Conservation (phyloP, 1,140 invertebrate species). For the Odontomachus brunneus region DNA sequence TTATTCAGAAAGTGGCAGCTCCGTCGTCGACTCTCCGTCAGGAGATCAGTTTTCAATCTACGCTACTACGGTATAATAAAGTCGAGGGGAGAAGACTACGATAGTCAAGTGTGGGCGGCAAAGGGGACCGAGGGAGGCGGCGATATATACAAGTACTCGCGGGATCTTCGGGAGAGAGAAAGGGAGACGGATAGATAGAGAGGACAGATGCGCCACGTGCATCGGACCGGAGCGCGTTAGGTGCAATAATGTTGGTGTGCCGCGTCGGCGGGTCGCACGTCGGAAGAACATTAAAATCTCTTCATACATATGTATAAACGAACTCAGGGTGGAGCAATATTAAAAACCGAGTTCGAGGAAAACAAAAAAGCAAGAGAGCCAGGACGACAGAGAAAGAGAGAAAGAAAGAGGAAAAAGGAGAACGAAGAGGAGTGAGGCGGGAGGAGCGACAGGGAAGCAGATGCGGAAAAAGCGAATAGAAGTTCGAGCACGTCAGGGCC, state of each 20-base stretch:
- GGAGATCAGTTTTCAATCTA: conserved; percentile 44
- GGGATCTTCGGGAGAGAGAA: conserved; percentile 34
- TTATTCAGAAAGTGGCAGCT: conserved; percentile 47
- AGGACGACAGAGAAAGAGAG: background rate
- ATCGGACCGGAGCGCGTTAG: conserved; percentile 62
- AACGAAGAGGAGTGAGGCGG: background rate
- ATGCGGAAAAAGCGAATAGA: conserved; percentile 36
- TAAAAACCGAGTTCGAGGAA: conserved; percentile 71
- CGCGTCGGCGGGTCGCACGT: conserved; percentile 58
- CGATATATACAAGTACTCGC: conserved; percentile 58
- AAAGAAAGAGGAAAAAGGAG: background rate
- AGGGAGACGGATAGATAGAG: conserved; percentile 12
- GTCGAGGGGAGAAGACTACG: background rate
- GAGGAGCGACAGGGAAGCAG: background rate
- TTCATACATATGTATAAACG: conserved; percentile 77
- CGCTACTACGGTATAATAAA: conserved; percentile 43
- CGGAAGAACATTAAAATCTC: conserved; percentile 76
- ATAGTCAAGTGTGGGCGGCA: conserved; percentile 31
- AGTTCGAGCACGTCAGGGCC: conserved; percentile 15
- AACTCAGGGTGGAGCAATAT: conserved; percentile 68
- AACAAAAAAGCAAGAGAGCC: conserved; percentile 49
- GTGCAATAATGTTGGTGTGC: conserved; percentile 69
- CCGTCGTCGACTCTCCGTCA: conserved; percentile 16
- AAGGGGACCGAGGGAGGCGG: background rate
- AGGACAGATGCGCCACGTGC: conserved; percentile 63